These are phyloP conservation scores for Acrobasis repandana DNA, from an alignment of 2,888 invertebrate genomes.

Conservation along the genomic window DNA sequence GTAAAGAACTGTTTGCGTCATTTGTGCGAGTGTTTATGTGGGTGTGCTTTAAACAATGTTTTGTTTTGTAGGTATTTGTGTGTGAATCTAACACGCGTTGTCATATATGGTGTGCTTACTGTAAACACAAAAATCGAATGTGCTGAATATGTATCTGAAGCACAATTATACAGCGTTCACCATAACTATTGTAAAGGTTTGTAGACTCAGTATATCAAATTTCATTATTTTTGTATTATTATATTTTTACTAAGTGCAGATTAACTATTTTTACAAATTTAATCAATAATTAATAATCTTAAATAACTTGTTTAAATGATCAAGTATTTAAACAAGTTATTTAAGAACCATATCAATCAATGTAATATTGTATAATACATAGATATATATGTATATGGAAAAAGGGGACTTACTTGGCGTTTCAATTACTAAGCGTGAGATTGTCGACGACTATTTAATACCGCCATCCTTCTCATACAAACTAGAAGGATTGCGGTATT, in stretches of 20 bases:
- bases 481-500: no score
- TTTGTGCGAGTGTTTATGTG: conserved; percentile 8
- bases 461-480: no score
- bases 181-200: conserved; percentile 2
- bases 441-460: no score
- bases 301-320: no score
- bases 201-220: conserved; percentile 9
- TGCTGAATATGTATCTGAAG: not conserved
- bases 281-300: no score
- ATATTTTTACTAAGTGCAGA: not conserved
- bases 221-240: not conserved
- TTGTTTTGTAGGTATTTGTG: not conserved
- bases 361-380: not conserved
- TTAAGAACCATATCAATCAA: not conserved
- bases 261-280: not conserved
- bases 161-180: conserved; percentile 5
- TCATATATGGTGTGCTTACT: not conserved
- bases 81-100: conserved; percentile 3
- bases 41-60: conserved; percentile 6
- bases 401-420: not conserved
- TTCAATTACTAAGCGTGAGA: no score
- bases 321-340: not conserved
- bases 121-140: not conserved
- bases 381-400: not conserved
- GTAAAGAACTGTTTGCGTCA: not conserved